Base-by-base conservation (phyloP, 2,113 vertebrate species). In the Ceuthmochares aereus region DNA sequence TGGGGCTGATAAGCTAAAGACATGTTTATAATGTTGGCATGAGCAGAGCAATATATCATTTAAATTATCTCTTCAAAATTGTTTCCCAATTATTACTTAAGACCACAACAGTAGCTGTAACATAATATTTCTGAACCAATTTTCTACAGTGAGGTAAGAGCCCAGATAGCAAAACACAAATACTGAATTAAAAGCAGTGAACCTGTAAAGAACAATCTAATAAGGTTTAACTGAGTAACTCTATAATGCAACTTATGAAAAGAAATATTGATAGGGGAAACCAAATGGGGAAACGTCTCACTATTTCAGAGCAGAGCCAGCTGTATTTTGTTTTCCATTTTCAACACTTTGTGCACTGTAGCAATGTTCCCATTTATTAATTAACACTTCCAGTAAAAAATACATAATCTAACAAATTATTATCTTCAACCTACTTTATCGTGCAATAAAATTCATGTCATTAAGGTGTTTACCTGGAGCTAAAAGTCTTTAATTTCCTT, bases 21-120 rank as follows among this genome's bases (percentile, higher is more conserved):
- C 47, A 64, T 84, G 23, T 90, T 93, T 94, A 62, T 77, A 90
- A 77, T 6, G n/a, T 60, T 94, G 82, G 51, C 81, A 84, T 83
- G 45, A 95, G 18, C 51, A 85, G 40, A 95, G 52, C 40, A 84
- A 89, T 69, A 90, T 91, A 83, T 79, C 76, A 87, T 93, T 94
- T 92, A 69, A 90, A 89, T 94, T 96, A 91, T 67, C 36, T 76
- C 36, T 93, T 90, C 49, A 92, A 77, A 82, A 83, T 70, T 42
- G 21, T 79, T 90, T 83, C 66, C 30, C 17, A 72, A 70, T 83
- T 90, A 94, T 85, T 96, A 45, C 84, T 88, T 91, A 90, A 94
- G 89, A 93, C 32, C 47, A 64, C 47, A 74, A 80, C 32, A 84
- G 43, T 49, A 87, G 13, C 42, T 89, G 40, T 34, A 93, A n/a